Base-by-base conservation (phyloP, 2,113 vertebrate species). In the Podarcis cretensis region DNA sequence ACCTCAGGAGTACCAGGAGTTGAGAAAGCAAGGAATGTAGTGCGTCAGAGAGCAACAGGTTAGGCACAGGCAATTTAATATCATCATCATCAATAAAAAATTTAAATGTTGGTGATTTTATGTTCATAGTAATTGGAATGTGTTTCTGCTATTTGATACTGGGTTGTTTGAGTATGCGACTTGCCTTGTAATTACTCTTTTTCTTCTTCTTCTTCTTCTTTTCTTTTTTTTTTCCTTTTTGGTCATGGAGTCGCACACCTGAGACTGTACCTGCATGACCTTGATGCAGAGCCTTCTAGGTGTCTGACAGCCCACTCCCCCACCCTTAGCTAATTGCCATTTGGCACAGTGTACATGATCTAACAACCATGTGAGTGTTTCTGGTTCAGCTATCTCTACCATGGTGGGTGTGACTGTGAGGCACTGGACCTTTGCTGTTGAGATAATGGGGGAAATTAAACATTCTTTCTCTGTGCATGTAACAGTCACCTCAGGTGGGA, bases 1-100 rank as follows among this genome's bases (percentile, higher is more conserved):
- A 99, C 99, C 1, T 99, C 99, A 10, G 99, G 99, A 92, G 98
- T 98, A 13, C 98, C 98, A 0, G 98, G 98, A 77, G 98, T 98
- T 57, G 99, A 99, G 94, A 99, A 98, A 87, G 98, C 99, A 23
- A 98, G 98, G 77, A 99, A 98, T 94, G 97, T 95, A 1, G 98
- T 99, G 88, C 97, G 98, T 54, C 98, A 99, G 93, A 99, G 99
- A 95, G 98, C 99, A 85, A 98, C 98, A 83, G 99, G 99, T 99
- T 54, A 96, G 96, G 13, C 18, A 5, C 0, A 40, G 12, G 20
- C 48, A 16, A 32, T 84, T 77, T 80, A 69, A 69, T 63, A 4
- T 30, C 10, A 21, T 63, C 76, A 78, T 63, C 59, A 16, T 86
- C 27, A 54, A 66, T 87, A 10, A 83, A 81, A 65, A 89, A 84